Evolutionary conservation across 2,797 vertebrate genomes (phyloP), one percentile per base, ranked within the genome.

Genomic region (Alosa sapidissima): DNA sequence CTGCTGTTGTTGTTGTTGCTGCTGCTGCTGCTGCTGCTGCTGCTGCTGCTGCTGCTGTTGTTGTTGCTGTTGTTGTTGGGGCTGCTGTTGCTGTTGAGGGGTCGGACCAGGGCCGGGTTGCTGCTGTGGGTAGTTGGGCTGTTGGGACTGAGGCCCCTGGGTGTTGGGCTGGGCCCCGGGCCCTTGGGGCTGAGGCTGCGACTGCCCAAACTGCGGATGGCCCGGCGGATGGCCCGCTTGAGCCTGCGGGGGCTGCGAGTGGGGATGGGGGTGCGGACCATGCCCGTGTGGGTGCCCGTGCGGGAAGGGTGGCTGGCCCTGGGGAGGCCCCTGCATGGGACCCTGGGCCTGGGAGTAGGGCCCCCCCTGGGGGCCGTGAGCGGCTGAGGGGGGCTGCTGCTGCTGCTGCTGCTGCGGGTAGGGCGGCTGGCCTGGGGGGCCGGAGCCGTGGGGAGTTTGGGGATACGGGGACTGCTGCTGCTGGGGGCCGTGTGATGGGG

Each of bases 331-430:
- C 0, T 95, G 94, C 97, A 98, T 72, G 82, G 94, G 87, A 86
- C 90, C 95, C 82, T 95, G 97, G 33, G 96, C 94, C 81, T 96
- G 97, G 68, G 96, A 94, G 86, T 97, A 97, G 0, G 97, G 96
- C 82, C 96, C 89, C 1, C 96, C 96, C 51, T 96, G 92, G 87
- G 3, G 92, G 85, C 86, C 88, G 16, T 78, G 72, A 7, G 9
- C 96, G 90, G 88, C 96, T 95, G 24, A 96, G 93, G 88, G 92
- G 13, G 88, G 85, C 75, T 96, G 92, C 1, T 88, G 82, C 55
- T 86, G 85, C 78, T 89, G 88, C 84, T 87, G 81, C n/a, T 93
- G 95, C 83, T 94, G 92, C 28, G 2, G 58, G 84, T 97, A 97
- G 0, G 96, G 88, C 1, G 94, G 91, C 89, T 95, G 2, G 96